These are phyloP conservation scores for Murina feae DNA, from an alignment of 2,113 vertebrate species.

Conservation along the genomic window DNA sequence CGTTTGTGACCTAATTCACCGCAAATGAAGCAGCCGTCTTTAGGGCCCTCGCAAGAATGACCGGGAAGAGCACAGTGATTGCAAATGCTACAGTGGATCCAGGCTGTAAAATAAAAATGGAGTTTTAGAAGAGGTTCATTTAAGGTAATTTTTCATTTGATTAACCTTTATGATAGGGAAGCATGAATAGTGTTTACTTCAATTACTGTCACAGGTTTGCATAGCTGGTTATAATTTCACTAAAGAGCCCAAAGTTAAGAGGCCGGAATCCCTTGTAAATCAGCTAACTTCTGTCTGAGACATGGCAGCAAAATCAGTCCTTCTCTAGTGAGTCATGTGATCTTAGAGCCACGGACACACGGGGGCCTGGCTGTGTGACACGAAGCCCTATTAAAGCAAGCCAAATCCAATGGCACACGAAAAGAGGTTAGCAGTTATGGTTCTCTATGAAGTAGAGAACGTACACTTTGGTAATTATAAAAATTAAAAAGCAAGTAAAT, in stretches of 20 bases:
- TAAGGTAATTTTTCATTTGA: not conserved
- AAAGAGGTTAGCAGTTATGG: not conserved
- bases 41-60: constrained; percentile 82
- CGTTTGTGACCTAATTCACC: constrained; percentile 88
- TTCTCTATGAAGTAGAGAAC: not conserved
- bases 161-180: not conserved
- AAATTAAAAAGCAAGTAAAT: constrained; percentile 13
- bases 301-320: not conserved
- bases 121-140: constrained; percentile 11
- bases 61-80: constrained; percentile 84
- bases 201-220: not conserved
- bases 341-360: not conserved
- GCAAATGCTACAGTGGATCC: constrained; percentile 90
- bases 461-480: not conserved
- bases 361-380: not conserved
- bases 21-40: constrained; percentile 87
- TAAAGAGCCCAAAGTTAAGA: not conserved
- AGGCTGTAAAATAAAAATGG: constrained; percentile 82
- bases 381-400: not conserved
- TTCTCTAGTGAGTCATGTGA: not conserved
- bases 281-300: not conserved
- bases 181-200: not conserved
- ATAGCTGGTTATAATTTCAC: not conserved
- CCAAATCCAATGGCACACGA: not conserved
- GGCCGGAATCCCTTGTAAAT: not conserved